Evolutionary conservation across 2,113 vertebrate species (phyloP).

Genomic region (Ploceus nigricollis): DNA sequence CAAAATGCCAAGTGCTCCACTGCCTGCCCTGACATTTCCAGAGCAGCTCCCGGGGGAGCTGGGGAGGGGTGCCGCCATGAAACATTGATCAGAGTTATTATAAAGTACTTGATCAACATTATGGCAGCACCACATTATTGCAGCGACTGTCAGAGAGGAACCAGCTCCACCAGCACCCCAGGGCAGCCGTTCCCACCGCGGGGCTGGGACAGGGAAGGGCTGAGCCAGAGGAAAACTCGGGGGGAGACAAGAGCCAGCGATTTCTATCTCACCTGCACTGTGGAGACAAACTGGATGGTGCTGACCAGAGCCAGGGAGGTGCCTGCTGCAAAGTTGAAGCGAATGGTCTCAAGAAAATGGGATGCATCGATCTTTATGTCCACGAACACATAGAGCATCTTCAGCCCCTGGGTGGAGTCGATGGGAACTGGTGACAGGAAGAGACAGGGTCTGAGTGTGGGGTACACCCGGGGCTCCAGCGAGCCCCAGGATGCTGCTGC

Average conservation of each 20-base stretch:
- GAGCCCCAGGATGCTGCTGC: neutral
- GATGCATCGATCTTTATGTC: slow-evolving; percentile 93
- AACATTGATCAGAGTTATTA: slow-evolving; percentile 63
- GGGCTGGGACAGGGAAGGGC: neutral
- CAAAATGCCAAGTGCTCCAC: slow-evolving; percentile 53
- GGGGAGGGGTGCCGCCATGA: slow-evolving; percentile 46
- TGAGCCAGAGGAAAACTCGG: neutral
- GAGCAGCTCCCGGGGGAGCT: slow-evolving; percentile 38
- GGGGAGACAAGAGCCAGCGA: neutral
- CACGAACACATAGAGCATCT: slow-evolving; percentile 96
- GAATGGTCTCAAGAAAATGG: slow-evolving; percentile 91
- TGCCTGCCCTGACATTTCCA: slow-evolving; percentile 62
- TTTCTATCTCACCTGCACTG: slow-evolving; percentile 82
- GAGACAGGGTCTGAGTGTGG: neutral
- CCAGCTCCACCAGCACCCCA: neutral
- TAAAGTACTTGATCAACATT: slow-evolving; percentile 47
- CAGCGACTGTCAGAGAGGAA: neutral
- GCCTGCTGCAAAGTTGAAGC: slow-evolving; percentile 84
- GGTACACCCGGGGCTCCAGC: accelerated
- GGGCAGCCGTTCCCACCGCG: accelerated
- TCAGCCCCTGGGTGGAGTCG: slow-evolving; percentile 84
- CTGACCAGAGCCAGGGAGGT: slow-evolving; percentile 89
- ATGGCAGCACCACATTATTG: neutral
- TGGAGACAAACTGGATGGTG: slow-evolving; percentile 96
- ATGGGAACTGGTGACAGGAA: slow-evolving; percentile 83